These are phyloP conservation scores for Phyto melanocephala DNA, from an alignment of 2,888 invertebrate species.

Conservation along the genomic window DNA sequence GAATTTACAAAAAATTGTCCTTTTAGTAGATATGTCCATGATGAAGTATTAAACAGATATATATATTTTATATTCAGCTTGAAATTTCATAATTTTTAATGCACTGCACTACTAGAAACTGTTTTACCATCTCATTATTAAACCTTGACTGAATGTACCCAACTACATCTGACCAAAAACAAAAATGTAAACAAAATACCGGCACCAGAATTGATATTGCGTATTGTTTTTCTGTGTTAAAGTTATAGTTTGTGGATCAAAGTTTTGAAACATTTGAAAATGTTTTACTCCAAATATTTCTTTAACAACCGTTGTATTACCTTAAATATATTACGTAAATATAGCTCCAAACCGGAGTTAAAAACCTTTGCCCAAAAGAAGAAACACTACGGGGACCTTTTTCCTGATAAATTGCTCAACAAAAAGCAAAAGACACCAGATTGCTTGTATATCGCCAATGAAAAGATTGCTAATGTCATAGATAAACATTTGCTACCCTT, in stretches of 20 bases:
- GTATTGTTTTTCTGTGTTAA: neutral
- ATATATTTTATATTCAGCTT: too few species aligned
- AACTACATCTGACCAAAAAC: neutral
- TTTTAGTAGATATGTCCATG: too few species aligned
- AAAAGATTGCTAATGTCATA: slow-evolving; percentile 70
- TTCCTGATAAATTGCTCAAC: slow-evolving; percentile 73
- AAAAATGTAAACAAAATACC: slow-evolving; percentile 11
- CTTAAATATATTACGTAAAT: neutral
- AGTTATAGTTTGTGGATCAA: too few species aligned
- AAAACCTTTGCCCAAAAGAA: slow-evolving; percentile 52
- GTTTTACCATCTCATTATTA: too few species aligned
- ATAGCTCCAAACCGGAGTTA: slow-evolving; percentile 10
- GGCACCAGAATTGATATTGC: neutral
- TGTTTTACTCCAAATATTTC: slow-evolving; percentile 28
- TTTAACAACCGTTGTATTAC: neutral
- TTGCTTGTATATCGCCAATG: slow-evolving; percentile 72
- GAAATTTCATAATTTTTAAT: too few species aligned
- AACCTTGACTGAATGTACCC: neutral
- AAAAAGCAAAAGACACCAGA: slow-evolving; percentile 73
- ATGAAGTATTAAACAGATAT: too few species aligned
- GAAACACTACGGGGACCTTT: slow-evolving; percentile 60
- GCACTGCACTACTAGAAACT: too few species aligned
- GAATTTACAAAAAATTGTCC: too few species aligned
- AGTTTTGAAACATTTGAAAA: too few species aligned
- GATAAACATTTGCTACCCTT: slow-evolving; percentile 70